These are phyloP conservation scores for Lasioglossum figueresi DNA, from an alignment of 2,888 invertebrate genomes.

Conservation along the genomic window DNA sequence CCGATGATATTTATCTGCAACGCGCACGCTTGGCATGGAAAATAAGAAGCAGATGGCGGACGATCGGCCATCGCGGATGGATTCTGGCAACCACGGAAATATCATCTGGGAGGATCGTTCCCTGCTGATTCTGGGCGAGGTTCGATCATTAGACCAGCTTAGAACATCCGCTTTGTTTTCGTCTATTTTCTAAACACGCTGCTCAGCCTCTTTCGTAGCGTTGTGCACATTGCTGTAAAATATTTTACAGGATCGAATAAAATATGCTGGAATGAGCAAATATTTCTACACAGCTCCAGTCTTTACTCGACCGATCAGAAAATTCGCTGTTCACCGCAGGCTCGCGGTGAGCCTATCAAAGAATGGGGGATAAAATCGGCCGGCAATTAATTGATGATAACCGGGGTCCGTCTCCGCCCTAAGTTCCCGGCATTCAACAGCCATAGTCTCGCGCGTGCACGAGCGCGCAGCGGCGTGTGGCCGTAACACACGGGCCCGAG, in stretches of 20 bases:
- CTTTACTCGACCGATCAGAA: background rate
- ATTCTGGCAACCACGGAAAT: constrained; percentile 8
- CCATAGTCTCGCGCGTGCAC: constrained; percentile 31
- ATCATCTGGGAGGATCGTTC: background rate
- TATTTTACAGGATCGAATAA: background rate
- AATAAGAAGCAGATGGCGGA: constrained; percentile 60
- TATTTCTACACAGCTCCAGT: background rate
- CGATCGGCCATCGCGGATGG: constrained; percentile 21
- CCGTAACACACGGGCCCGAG: constrained; percentile 21
- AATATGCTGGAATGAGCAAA: no score
- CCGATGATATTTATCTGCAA: constrained; percentile 69
- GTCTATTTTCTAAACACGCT: background rate
- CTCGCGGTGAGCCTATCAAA: no score
- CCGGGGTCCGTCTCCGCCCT: constrained; percentile 16
- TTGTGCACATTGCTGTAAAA: background rate
- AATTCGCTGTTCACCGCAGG: background rate
- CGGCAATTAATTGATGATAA: constrained; percentile 1
- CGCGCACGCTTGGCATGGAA: constrained; percentile 35
- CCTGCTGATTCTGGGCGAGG: background rate
- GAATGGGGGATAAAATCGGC: background rate
- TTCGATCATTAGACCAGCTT: background rate
- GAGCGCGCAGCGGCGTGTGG: constrained; percentile 18
- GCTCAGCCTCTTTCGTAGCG: no score
- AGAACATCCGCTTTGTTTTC: background rate
- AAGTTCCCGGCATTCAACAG: constrained; percentile 51